Percentiles rank a stretch among this genome's conserved stretches.
phyloP scores from a whole-genome alignment of 1,140 invertebrate species.

The Leptinotarsa texana region DNA sequence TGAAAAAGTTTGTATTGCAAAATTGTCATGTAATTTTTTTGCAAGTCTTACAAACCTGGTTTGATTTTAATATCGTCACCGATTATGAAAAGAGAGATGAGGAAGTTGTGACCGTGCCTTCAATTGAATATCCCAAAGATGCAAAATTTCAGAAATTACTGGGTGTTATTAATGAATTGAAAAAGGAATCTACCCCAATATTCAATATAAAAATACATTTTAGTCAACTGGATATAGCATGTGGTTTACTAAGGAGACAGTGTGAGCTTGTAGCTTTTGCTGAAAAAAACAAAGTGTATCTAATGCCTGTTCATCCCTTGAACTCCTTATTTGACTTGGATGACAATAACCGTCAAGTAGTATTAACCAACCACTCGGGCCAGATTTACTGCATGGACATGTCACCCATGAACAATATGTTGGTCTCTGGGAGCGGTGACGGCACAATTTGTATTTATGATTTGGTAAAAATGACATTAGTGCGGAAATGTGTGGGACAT shows the following conservation, averaged over 20 bases:
- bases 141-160: slow-evolving; percentile 30
- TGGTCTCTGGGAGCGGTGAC: slow-evolving; percentile 49
- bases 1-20: slow-evolving; percentile 50
- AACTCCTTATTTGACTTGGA: slow-evolving; percentile 27
- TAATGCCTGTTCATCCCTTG: slow-evolving; percentile 40
- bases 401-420: slow-evolving; percentile 34
- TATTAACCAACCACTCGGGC: slow-evolving; percentile 44
- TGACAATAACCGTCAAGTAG: slow-evolving; percentile 40
- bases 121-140: slow-evolving; percentile 7
- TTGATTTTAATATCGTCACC: slow-evolving; percentile 43
- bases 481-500: slow-evolving; percentile 68
- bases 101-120: neutral
- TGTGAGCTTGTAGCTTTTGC: slow-evolving; percentile 44
- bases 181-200: slow-evolving; percentile 40
- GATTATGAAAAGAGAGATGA: slow-evolving; percentile 31
- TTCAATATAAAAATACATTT: slow-evolving; percentile 45
- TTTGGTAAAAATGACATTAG: slow-evolving; percentile 35
- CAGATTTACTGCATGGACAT: slow-evolving; percentile 47
- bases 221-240: slow-evolving; percentile 43
- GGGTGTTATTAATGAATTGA: slow-evolving; percentile 37
- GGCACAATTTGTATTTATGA: slow-evolving; percentile 44
- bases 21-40: slow-evolving; percentile 49
- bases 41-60: slow-evolving; percentile 51
- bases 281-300: slow-evolving; percentile 46
- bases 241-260: slow-evolving; percentile 47